Conservation (phyloP, 92 coral and sea anemone genomes). For the Hydrozoanthus gracilis region DNA sequence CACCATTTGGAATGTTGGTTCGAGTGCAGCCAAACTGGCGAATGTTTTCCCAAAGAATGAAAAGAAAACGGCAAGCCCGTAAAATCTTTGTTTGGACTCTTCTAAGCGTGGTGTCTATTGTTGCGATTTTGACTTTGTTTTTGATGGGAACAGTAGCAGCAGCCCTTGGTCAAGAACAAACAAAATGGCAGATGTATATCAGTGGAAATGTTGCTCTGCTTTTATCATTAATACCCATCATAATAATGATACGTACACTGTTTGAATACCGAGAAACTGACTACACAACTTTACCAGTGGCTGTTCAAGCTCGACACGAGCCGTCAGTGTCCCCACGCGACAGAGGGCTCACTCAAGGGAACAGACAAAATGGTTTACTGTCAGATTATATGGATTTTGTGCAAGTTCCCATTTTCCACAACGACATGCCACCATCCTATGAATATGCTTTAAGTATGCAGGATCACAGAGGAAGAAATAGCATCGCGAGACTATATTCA, state of each 20-base stretch:
- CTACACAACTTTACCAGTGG: not conserved
- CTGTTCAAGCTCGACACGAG: not conserved
- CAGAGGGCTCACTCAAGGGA: not conserved
- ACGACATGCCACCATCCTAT: slow-evolving; percentile 2
- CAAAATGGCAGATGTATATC: slow-evolving; percentile 29
- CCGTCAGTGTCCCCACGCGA: not conserved
- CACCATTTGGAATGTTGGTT: not conserved
- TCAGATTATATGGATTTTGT: not conserved
- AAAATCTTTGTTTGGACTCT: not conserved
- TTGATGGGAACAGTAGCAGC: slow-evolving; percentile 20
- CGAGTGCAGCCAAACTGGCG: slow-evolving; percentile 8
- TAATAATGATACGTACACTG: not conserved
- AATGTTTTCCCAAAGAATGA: slow-evolving; percentile 6
- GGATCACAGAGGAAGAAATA: not conserved
- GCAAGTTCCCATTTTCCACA: not conserved
- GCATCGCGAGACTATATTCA: not conserved
- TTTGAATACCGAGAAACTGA: not conserved
- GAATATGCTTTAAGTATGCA: slow-evolving; percentile 4
- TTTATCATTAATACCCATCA: not conserved
- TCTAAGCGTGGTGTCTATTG: not conserved
- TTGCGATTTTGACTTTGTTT: not conserved
- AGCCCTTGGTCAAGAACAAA: not conserved
- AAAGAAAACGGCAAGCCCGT: not conserved
- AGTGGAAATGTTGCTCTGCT: not conserved
- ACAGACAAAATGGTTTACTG: not conserved